These are phyloP conservation scores for Notarius quadriscutis DNA, from an alignment of 2,113 vertebrate species.

Conservation along the genomic window DNA sequence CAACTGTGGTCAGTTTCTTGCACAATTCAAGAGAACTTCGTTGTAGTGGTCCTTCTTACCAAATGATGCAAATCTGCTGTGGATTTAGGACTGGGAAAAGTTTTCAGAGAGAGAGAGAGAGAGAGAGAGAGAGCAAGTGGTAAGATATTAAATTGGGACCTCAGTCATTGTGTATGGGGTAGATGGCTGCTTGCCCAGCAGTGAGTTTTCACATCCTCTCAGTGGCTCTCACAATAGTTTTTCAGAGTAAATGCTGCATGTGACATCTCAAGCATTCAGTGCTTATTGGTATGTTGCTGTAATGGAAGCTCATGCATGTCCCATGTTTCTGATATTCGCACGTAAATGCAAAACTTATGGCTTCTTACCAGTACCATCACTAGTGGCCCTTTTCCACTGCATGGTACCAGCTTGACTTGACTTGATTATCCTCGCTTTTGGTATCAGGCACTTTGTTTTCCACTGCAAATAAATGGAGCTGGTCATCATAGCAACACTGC, in stretches of 20 bases:
- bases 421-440: too few relatives aligned
- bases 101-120: neutral
- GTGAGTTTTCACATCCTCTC: neutral
- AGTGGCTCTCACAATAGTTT: neutral
- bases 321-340: neutral
- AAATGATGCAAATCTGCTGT: constrained; percentile 3
- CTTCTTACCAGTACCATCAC: neutral
- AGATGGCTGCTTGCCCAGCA: neutral
- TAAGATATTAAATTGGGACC: neutral
- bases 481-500: too few relatives aligned
- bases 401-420: too few relatives aligned
- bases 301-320: neutral
- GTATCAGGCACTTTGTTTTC: too few relatives aligned
- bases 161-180: neutral
- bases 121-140: neutral
- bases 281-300: neutral
- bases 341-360: neutral
- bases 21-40: constrained; percentile 10
- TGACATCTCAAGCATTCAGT: neutral
- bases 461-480: too few relatives aligned
- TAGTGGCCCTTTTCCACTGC: too few relatives aligned
- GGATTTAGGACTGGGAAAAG: neutral
- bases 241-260: constrained; percentile 15
- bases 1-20: constrained; percentile 30
- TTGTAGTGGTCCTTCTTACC: constrained; percentile 11